Base-by-base conservation (phyloP, 2,797 vertebrate genomes). In the Sebastes goodei region DNA sequence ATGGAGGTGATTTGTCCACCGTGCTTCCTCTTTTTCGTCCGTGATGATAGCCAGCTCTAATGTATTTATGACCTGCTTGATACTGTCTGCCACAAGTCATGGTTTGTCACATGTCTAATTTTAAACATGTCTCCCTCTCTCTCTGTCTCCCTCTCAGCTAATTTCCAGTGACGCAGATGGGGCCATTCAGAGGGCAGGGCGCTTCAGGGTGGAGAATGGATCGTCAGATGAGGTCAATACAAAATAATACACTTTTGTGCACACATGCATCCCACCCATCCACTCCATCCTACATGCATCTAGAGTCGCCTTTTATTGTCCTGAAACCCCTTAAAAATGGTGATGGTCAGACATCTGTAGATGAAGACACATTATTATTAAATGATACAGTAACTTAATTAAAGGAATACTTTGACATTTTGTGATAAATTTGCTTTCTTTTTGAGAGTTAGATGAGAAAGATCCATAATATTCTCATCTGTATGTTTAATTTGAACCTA, bases 151-250 rank as follows among this genome's bases (percentile, higher is more conserved):
- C 67, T 85, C 73, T 81, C 80, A 99, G 98, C 97, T 99, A 90
- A 99, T 99, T 90, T 99, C 98, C 93, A 99, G 98, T 71, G 99
- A 99, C 83, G 98, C 98, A 27, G 98, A 99, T 89, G 99, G 99
- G 93, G 99, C 99, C 84, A 99, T 99, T 92, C 99, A 99, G 92
- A 96, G 98, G 93, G 99, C 99, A 12, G 98, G 99, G n/a, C 96
- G 99, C 86, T 99, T 99, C 95, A 95, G 98, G 69, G 99, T 99
- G 95, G 99, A 99, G 95, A 99, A 99, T 0, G 98, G 98, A 70
- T 99, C 98, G 2, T 94, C 97, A 25, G 97, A 97, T 85, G 98
- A 99, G 96, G 98, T 99, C 75, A 62, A 55, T 59, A 38, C 55
- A 59, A 52, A 14, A 63, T 49, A 55, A 71, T 29, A 63, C 68